A percentile compares a stretch with the other conserved stretches of the same genome.
Conservation (phyloP, 2,797 vertebrate species). For the Silurus lanzhouensis region DNA sequence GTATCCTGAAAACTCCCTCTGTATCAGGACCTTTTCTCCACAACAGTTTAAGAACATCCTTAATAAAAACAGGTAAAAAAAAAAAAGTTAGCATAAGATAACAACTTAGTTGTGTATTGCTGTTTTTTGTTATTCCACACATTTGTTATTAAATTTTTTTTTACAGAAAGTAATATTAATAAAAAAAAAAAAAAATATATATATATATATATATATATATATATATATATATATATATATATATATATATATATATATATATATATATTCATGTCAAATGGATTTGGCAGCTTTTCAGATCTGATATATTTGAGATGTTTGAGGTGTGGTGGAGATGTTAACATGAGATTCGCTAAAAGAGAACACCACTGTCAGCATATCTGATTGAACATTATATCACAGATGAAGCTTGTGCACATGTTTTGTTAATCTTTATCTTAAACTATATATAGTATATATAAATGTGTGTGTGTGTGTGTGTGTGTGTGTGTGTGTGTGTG, state of each 20-base stretch:
- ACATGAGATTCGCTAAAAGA: conserved; percentile 10
- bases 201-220: no score
- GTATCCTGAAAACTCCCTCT: conserved; percentile 91
- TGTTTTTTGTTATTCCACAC: neutral
- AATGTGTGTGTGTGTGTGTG: no score
- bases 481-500: no score
- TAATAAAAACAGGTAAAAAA: neutral
- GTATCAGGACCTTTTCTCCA: conserved; percentile 83
- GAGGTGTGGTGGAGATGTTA: conserved; percentile 6
- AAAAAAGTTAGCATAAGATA: neutral
- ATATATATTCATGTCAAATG: neutral
- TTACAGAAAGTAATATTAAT: neutral
- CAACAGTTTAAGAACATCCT: conserved; percentile 86
- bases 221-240: no score
- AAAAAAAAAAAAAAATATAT: no score
- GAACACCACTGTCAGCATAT: neutral
- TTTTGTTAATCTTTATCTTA: neutral
- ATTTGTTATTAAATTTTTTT: neutral
- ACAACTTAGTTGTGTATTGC: neutral
- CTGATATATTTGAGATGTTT: neutral
- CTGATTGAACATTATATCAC: conserved; percentile 16
- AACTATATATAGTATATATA: no score
- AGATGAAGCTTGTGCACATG: neutral
- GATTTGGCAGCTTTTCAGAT: neutral
- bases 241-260: no score